Evolutionary conservation across 2,888 invertebrate genomes (phyloP), one percentile per base, ranked within the genome.

Genomic region (Chymomyza procnemis): DNA sequence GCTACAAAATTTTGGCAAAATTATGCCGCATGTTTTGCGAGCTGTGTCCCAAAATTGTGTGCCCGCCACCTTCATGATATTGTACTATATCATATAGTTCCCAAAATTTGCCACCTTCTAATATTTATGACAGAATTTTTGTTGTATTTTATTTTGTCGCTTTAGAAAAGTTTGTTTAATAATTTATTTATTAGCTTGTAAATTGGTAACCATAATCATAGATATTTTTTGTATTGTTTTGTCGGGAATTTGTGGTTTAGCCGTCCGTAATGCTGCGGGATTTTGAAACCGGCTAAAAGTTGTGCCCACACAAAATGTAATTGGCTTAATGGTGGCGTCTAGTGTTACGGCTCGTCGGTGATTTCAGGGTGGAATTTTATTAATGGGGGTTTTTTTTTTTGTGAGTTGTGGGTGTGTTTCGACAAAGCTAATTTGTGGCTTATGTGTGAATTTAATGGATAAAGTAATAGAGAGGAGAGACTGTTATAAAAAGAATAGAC

Each of bases 1-100:
- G 69, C 34, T 62, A 52, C 48, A 62, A 58, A 56, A 26, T 57
- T 34, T 34, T 5, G 5, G 18, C 50, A 58, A 64, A 26, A 64
- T 57, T 64, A 64, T 64, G 57, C 50, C 48, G 48, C 41, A 41
- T 54, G 19, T 26, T 30, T 26, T 21, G 50, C 48, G 41, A 12
- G 22, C 18, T 41, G 22, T 22, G 22, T 3, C 61, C 9, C 2
- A 41, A 41, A 41, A 12, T 41, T 4, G 34, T 41, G 34, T 1
- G 1, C 0, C 34, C 12, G 3, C 12, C 34, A 41, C 34, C 26
- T 6, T 41, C 30, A 9, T 41, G 12, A 41, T n/a, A n/a, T n/a
- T n/a, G 12, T 41, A 26, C 26, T 26, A 12, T 41, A 41, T 41
- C 12, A 12, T 14, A 52, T 9, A 52, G 52, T 52, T 52, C 12